These are phyloP conservation scores for Periphyllus acericola DNA, from an alignment of 2,888 invertebrate species.

Conservation along the genomic window DNA sequence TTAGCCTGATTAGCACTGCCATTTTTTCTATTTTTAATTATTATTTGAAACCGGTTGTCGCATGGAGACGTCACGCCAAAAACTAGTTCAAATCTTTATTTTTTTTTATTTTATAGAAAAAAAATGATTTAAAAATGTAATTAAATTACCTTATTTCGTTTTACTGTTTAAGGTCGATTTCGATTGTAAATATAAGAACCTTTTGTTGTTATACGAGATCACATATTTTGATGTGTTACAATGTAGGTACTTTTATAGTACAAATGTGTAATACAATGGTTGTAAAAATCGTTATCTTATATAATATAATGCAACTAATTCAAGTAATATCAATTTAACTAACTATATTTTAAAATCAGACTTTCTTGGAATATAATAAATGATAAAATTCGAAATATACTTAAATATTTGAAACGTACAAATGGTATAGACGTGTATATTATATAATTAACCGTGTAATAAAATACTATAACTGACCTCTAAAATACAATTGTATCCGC, in stretches of 20 bases:
- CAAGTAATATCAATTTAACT: too few species aligned
- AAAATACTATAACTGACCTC: slow-evolving; percentile 31
- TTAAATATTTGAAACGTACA: too few species aligned
- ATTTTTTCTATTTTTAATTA: slow-evolving; percentile 49
- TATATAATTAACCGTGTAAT: neutral
- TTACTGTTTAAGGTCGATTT: neutral
- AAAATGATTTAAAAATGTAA: neutral
- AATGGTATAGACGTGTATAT: neutral
- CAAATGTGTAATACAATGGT: too few species aligned
- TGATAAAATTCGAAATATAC: too few species aligned
- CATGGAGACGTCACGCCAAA: slow-evolving; percentile 4
- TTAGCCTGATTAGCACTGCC: slow-evolving; percentile 14
- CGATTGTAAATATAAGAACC: neutral
- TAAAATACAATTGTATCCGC: slow-evolving; percentile 17
- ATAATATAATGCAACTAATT: too few species aligned
- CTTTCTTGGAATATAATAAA: too few species aligned
- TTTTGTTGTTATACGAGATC: too few species aligned
- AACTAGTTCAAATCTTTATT: slow-evolving; percentile 44
- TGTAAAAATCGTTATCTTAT: too few species aligned
- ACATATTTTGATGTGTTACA: too few species aligned
- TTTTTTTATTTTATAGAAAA: slow-evolving; percentile 15
- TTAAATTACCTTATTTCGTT: neutral
- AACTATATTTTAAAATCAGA: too few species aligned
- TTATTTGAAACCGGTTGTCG: slow-evolving; percentile 48
- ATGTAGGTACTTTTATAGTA: too few species aligned